Percentiles rank a stretch among this genome's conserved stretches.
Conservation (phyloP, 2,797 vertebrate species). For the Characodon lateralis region DNA sequence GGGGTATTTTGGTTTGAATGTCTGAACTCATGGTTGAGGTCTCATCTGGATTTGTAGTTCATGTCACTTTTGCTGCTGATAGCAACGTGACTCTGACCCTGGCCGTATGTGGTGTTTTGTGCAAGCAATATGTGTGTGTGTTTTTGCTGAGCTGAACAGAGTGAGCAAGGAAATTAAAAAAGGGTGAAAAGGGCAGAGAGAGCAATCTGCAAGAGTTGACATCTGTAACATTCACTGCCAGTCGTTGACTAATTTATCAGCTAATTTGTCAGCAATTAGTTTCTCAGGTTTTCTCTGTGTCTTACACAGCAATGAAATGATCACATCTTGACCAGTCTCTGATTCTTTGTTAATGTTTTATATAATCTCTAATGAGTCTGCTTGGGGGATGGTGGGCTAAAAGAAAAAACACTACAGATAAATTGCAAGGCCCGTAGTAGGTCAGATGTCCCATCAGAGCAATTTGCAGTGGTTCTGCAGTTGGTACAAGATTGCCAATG, state of each 20-base stretch:
- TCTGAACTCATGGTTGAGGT: background rate
- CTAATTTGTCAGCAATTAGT: conserved; percentile 17
- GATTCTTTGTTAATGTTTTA: conserved; percentile 11
- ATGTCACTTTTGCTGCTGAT: conserved; percentile 35
- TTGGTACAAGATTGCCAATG: conserved; percentile 60
- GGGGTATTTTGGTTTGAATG: conserved; percentile 31
- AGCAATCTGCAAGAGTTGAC: background rate
- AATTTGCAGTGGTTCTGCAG: conserved; percentile 43
- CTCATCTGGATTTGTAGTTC: conserved; percentile 34
- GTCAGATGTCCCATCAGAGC: conserved; percentile 55
- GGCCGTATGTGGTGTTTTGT: conserved; percentile 2
- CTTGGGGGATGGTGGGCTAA: background rate
- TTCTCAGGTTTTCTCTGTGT: conserved; percentile 6
- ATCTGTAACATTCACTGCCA: conserved; percentile 8
- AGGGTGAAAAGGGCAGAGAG: conserved; percentile 13
- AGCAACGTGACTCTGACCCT: conserved; percentile 39
- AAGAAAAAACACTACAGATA: conserved; percentile 45
- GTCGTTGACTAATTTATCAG: background rate
- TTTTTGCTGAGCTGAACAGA: conserved; percentile 45
- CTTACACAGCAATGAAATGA: conserved; percentile 3
- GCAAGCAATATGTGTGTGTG: background rate
- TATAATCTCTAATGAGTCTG: conserved; percentile 5
- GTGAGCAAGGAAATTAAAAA: conserved; percentile 28
- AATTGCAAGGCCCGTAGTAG: conserved; percentile 51
- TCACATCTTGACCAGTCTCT: background rate